These are phyloP conservation scores for Nasonia longicornis DNA, from an alignment of 1,140 invertebrate species.

Conservation along the genomic window DNA sequence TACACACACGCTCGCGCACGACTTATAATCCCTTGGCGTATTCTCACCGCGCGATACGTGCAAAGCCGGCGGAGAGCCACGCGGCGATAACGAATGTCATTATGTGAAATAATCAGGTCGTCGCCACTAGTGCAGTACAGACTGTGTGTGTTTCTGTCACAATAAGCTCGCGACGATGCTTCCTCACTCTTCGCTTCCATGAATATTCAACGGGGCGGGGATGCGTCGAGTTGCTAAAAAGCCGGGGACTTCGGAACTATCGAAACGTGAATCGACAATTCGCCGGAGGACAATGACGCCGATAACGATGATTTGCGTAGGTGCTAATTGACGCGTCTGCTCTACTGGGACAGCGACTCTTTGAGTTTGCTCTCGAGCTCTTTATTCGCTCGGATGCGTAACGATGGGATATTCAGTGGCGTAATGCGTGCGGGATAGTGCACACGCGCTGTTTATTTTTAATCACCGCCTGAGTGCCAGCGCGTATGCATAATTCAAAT, in stretches of 20 bases:
- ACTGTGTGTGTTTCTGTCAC: too few relatives aligned
- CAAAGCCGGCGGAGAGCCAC: background rate
- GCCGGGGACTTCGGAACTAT: background rate
- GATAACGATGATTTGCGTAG: background rate
- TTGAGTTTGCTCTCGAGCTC: background rate
- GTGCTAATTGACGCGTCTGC: background rate
- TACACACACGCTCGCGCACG: background rate
- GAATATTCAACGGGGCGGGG: constrained; percentile 30
- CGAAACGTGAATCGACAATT: constrained; percentile 23
- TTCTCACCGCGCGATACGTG: background rate
- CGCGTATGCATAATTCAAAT: too few relatives aligned
- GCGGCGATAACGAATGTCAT: constrained; percentile 32
- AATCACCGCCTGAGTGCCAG: too few relatives aligned
- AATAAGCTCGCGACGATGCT: background rate
- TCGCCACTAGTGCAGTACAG: background rate
- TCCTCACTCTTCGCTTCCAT: background rate
- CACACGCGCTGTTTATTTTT: too few relatives aligned
- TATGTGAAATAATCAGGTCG: constrained; percentile 42
- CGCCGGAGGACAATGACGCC: background rate
- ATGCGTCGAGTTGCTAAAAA: background rate
- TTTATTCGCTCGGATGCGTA: background rate
- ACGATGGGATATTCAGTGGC: background rate
- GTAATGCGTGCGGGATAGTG: too few relatives aligned
- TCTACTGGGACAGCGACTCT: background rate
- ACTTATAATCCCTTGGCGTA: background rate